These are phyloP conservation scores for Emydocephalus ijimae DNA, from an alignment of 2,113 vertebrate species.

Conservation along the genomic window DNA sequence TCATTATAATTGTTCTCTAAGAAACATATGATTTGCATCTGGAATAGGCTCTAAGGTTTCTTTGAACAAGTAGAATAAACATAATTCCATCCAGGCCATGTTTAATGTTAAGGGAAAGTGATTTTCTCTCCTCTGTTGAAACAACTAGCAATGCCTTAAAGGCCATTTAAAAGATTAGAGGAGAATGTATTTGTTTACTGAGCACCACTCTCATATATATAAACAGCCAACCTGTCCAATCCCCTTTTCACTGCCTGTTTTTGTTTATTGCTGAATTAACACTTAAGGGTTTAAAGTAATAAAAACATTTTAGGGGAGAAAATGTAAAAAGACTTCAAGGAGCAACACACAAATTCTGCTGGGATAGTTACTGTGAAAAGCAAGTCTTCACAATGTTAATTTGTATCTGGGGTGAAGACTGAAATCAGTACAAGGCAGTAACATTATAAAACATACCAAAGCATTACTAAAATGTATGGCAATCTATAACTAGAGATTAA, in stretches of 20 bases:
- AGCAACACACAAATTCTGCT: not conserved
- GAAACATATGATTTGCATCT: conserved; percentile 52
- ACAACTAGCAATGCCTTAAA: conserved; percentile 36
- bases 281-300: conserved; percentile 10
- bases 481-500: not conserved
- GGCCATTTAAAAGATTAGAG: conserved; percentile 32
- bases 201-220: conserved; percentile 25
- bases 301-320: conserved; percentile 12
- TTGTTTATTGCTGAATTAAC: conserved; percentile 18
- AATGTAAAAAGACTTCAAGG: not conserved
- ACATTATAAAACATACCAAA: not conserved
- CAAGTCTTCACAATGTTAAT: not conserved
- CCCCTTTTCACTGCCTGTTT: not conserved
- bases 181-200: conserved; percentile 27
- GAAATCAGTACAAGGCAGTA: not conserved
- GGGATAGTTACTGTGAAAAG: not conserved
- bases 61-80: conserved; percentile 63
- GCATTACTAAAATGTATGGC: not conserved
- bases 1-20: conserved; percentile 51
- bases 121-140: conserved; percentile 36
- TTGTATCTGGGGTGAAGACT: not conserved
- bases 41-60: conserved; percentile 49
- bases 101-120: conserved; percentile 56
- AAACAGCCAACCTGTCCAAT: conserved; percentile 32
- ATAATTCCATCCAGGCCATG: conserved; percentile 53